Percentiles rank a stretch among this genome's conserved stretches.
Evolutionary conservation across 2,797 vertebrate genomes (phyloP).

Genomic region (Streptopelia turtur): DNA sequence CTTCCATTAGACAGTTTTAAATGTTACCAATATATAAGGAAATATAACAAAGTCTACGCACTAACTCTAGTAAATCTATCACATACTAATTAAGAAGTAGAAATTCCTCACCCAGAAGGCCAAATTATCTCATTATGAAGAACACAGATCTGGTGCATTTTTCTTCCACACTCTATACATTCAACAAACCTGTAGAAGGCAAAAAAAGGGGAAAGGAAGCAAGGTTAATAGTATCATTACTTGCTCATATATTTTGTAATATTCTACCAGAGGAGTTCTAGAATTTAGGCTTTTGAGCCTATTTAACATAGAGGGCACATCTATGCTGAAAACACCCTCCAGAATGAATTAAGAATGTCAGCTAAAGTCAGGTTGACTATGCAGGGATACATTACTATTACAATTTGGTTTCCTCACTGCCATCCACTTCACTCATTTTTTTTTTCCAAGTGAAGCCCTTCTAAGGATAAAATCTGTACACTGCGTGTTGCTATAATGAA

Average conservation of each 20-base stretch:
- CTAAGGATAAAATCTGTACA: neutral
- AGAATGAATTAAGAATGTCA: neutral
- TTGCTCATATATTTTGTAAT: neutral
- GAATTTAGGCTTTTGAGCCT: neutral
- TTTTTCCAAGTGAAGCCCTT: neutral
- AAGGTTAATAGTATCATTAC: neutral
- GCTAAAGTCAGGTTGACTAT: neutral
- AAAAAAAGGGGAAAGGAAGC: neutral
- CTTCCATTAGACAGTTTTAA: neutral
- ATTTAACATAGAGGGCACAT: neutral
- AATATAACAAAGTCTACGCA: neutral
- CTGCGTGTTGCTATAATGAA: neutral
- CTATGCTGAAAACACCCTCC: neutral
- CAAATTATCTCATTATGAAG: conserved; percentile 97
- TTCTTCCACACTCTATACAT: conserved; percentile 95
- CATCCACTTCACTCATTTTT: neutral
- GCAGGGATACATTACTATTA: neutral
- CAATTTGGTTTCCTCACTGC: neutral
- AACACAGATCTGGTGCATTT: conserved; percentile 99
- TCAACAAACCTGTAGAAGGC: conserved; percentile 88
- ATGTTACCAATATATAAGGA: neutral
- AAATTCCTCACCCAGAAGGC: conserved; percentile 90
- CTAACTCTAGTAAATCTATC: neutral
- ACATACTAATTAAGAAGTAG: neutral
- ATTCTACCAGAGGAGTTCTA: neutral